Conservation (phyloP, 2,888 invertebrate genomes). For the Trimorus sp. region DNA sequence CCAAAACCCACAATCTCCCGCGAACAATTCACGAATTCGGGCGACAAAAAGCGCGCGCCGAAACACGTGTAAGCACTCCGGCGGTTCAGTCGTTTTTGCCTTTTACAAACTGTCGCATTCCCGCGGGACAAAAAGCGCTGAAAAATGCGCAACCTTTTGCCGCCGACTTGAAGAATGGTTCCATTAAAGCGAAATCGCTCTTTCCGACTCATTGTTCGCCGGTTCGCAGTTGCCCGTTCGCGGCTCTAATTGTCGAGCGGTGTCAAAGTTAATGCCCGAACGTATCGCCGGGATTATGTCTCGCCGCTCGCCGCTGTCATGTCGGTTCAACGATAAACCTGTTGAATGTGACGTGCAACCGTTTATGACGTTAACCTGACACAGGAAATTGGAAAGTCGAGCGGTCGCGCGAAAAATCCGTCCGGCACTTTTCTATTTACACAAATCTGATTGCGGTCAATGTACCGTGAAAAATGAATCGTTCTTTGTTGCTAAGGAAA, state of each 20-base stretch:
- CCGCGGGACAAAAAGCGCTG: neutral
- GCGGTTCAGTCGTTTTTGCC: too few species aligned
- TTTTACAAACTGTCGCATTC: conserved; percentile 5
- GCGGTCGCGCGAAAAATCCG: conserved; percentile 34
- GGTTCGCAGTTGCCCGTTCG: neutral
- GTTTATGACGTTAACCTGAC: conserved; percentile 60
- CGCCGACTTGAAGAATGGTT: neutral
- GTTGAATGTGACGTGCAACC: conserved; percentile 58
- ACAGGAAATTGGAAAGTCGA: conserved; percentile 61
- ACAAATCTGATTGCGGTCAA: conserved; percentile 56
- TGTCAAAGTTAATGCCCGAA: conserved; percentile 41
- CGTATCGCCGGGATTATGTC: conserved; percentile 39
- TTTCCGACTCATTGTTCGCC: neutral
- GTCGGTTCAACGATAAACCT: conserved; percentile 57
- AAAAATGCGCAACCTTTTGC: neutral
- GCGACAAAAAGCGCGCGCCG: too few species aligned
- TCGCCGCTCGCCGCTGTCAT: conserved; percentile 47
- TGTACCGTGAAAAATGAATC: conserved; percentile 61
- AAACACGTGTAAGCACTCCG: too few species aligned
- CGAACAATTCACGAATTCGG: too few species aligned
- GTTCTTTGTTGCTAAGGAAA: conserved; percentile 42
- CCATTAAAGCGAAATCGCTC: conserved; percentile 1
- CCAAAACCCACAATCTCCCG: too few species aligned
- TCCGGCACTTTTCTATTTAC: conserved; percentile 45
- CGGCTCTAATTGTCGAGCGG: conserved; percentile 14